Evolutionary conservation across 2,888 invertebrate species (phyloP), one percentile per base, ranked within the genome.

Genomic region (Diabrotica balteata): DNA sequence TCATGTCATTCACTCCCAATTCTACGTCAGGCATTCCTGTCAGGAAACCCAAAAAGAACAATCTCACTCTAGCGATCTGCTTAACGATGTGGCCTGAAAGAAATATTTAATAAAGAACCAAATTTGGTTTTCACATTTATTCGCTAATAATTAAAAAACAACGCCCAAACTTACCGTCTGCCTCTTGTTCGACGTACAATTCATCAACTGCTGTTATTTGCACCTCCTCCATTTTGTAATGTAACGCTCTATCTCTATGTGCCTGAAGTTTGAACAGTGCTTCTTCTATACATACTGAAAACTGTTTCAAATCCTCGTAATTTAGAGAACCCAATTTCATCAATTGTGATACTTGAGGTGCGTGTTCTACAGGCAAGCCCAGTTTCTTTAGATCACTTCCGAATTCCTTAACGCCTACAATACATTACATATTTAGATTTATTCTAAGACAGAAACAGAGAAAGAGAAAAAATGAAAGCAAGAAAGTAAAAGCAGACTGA

Each of bases 21-120:
- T 99, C 99, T 73, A 98, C 91, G 80, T 94, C 93, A 5, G 98
- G 98, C 93, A 96, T 95, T 63, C 97, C 96, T 76, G 97, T 94
- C 11, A 99, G 88, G 84, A 99, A 99, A 43, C 97, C 97, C 66
- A 98, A 87, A 86, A 98, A 97, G 87, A 98, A 98, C 8, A 99
- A 85, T 10, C 99, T 87, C 22, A 98, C 98, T 58, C 99, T 88
- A 0, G 97, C 98, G 72, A 97, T 95, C 85, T 98, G 98, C 78
- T 92, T 93, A 7, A 91, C 88, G 55, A 96, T 91, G 61, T 90
- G 89, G 32, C 83, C 81, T 81, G 59, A 11, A 49, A 57, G 42
- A 50, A 32, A 32, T 32, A 32, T 32, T 32, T 32, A 32, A 32
- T 4, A 32, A 4, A 32, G 32, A 32, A 32, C 2, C 1, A 32